Evolutionary conservation across 2,113 vertebrate species (phyloP), one percentile per base, ranked within the genome.

Genomic region (Antennarius striatus): DNA sequence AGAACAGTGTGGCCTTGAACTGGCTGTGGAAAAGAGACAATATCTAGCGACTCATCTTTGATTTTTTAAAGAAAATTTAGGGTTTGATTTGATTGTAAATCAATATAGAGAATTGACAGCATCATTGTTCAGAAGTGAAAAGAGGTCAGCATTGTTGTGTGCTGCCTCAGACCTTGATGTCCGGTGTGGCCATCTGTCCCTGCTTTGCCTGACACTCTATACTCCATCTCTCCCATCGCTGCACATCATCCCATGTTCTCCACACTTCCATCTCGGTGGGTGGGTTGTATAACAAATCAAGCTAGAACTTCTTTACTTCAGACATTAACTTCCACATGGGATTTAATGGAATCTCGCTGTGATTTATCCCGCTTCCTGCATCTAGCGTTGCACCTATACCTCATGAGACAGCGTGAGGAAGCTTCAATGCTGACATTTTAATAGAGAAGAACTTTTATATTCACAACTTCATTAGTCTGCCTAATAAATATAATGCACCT

Each of bases 321-420:
- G 66, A 68, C 63, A 75, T 63, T 68, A 32, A 74, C 73, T 65
- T 81, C 69, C 51, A 72, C 36, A 45, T 56, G 13, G 43, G 53
- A 63, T 15, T 61, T 64, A 63, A 70, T 66, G 71, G 69, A 75
- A 57, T 81, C 72, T 75, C 73, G 51, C 45, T 48, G 51, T 64
- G 80, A 76, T 80, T 79, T 53, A 75, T 67, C 48, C 77, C 65
- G 64, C 57, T 60, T 71, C 75, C 78, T 80, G 68, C 52, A 66
- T 52, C 75, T 76, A 47, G 43, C 47, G 9, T 52, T 43, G 66
- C 69, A 63, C 51, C 64, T 46, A 36, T 7, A 36, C 32, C 7
- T 36, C 4, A 36, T 36, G 5, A 4, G 32, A 36, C 32, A 36
- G 32, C 32, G 32, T 7, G 32, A 36, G 32, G 32, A 36, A 36